Evolutionary conservation across 2,888 invertebrate species (phyloP).

Genomic region (Megamerina dolium): DNA sequence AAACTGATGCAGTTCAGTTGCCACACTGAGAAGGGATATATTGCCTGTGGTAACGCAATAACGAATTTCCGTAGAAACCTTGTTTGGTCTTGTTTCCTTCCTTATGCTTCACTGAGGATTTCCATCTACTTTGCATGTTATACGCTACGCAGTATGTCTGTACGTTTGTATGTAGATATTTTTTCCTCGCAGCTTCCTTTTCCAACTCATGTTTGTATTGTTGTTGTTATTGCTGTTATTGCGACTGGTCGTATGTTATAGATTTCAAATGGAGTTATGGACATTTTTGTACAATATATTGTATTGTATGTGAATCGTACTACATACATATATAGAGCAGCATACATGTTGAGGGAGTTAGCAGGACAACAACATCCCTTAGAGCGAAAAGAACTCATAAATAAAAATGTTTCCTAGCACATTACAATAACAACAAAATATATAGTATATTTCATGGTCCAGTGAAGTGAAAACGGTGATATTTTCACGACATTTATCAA

Average conservation of each 20-base stretch:
- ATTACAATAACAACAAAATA: constrained; percentile 33
- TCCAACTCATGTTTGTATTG: no score
- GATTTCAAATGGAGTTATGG: constrained; percentile 14
- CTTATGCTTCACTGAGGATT: constrained; percentile 18
- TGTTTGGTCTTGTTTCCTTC: constrained; percentile 23
- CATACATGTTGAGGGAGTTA: no score
- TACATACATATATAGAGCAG: no score
- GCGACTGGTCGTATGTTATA: constrained; percentile 8
- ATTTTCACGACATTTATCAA: no score
- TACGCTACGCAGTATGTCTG: background rate
- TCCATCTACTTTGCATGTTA: constrained; percentile 13
- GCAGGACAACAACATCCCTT: constrained; percentile 8
- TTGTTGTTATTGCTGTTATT: no score
- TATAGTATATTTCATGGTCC: constrained; percentile 38
- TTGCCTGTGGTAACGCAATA: constrained; percentile 44
- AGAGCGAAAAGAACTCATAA: constrained; percentile 17
- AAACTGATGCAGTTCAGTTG: background rate
- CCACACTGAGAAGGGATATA: constrained; percentile 21
- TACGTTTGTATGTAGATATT: background rate
- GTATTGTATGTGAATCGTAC: no score
- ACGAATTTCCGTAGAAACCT: constrained; percentile 44
- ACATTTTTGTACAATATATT: constrained; percentile 10
- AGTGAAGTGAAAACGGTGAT: constrained; percentile 34
- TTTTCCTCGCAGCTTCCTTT: background rate
- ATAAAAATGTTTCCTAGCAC: constrained; percentile 23